Evolutionary conservation across 2,113 vertebrate genomes (phyloP), one percentile per base, ranked within the genome.

Genomic region (Condylura cristata): DNA sequence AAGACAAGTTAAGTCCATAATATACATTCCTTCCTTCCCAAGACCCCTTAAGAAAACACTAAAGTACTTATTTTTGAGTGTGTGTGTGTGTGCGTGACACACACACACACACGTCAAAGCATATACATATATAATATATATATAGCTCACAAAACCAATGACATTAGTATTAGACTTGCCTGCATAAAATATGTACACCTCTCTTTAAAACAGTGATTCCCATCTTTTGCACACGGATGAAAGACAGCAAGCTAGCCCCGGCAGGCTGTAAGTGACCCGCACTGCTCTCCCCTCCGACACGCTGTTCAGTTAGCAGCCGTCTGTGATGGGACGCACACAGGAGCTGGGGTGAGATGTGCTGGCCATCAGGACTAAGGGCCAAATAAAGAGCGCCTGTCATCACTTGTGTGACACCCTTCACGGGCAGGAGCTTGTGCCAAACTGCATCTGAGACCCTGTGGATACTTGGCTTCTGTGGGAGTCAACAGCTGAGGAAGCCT

Each of bases 1-100:
- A 98, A 97, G 98, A 92, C 93, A 86, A 68, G 56, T 82, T 91
- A 97, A 97, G 97, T 95, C 95, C 94, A 60, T 24, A 97, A 88
- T 76, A 96, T 87, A 95, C 63, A 48, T 93, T 97, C 96, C 89
- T 97, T 96, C 60, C 26, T 80, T 91, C 82, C 86, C 88, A 97
- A 80, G 41, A 37, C 68, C 83, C 63, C 88, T 94, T 96, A 96
- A 96, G 98, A 97, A 97, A 98, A 96, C 95, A 96, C 85, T 96
- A 82, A 72, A 96, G 92, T 89, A 95, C 96, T 98, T 96, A 91
- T 93, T 94, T 92, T 97, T 90, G 96, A 96, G 97, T 56, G 92
- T 30, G 44, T 28, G 56, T 46, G n/a, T 56, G 39, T 24, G 53
- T 16, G 70, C 86, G 96, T 90, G 56, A 97, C 85, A 91, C 96